These are phyloP conservation scores for Littorina saxatilis DNA, from an alignment of 1,140 invertebrate genomes.

Conservation along the genomic window DNA sequence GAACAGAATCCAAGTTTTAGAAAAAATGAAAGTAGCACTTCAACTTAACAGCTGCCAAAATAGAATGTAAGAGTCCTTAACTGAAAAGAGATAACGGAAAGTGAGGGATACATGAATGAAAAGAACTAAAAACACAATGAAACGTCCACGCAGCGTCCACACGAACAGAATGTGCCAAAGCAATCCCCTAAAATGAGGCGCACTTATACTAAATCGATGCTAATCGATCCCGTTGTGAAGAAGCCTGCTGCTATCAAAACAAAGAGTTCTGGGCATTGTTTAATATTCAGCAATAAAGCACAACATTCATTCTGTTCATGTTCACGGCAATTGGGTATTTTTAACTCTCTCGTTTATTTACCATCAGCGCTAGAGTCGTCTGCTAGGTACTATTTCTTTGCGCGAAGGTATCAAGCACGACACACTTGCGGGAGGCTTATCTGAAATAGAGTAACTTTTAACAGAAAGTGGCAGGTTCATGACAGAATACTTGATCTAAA, in stretches of 20 bases:
- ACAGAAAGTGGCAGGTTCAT: conserved; percentile 14
- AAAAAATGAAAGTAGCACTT: conserved; percentile 20
- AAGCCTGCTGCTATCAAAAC: conserved; percentile 21
- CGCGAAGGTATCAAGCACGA: conserved; percentile 9
- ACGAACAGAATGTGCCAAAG: conserved; percentile 39
- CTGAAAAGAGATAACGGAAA: conserved; percentile 17
- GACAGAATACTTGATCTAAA: background rate
- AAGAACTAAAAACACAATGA: conserved; percentile 38
- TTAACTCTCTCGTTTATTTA: background rate
- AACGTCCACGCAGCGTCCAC: conserved; percentile 40
- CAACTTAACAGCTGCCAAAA: conserved; percentile 26
- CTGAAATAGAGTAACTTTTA: conserved; percentile 7
- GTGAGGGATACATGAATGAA: conserved; percentile 29
- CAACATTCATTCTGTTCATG: too few species aligned
- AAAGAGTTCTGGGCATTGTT: background rate
- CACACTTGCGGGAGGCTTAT: conserved; percentile 11
- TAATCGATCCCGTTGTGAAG: conserved; percentile 37
- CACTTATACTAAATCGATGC: conserved; percentile 44
- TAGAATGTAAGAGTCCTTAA: conserved; percentile 20
- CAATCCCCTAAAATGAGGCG: conserved; percentile 39
- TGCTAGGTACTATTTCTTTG: conserved; percentile 33
- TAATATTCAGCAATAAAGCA: too few species aligned
- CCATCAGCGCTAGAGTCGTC: background rate
- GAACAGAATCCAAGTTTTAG: conserved; percentile 18
- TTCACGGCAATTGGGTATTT: too few species aligned